Evolutionary conservation across 2,797 vertebrate species (phyloP).

Genomic region (Triplophysa yarkandensis): DNA sequence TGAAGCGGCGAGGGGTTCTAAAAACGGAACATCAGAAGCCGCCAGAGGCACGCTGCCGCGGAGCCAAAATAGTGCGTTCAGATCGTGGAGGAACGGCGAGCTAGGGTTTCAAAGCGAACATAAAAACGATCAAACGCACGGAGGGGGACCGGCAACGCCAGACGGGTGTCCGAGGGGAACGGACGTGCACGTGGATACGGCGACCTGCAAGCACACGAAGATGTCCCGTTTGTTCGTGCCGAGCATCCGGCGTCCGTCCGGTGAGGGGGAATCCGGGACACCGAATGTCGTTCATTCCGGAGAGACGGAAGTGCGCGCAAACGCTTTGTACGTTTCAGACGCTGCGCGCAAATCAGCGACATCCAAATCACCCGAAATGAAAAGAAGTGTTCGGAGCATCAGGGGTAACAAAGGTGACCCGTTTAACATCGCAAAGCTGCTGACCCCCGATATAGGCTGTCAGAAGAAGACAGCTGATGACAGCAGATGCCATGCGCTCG

Average conservation of each 20-base stretch:
- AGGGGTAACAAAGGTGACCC: constrained; percentile 72
- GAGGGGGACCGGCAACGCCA: constrained; percentile 68
- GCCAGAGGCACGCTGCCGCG: constrained; percentile 85
- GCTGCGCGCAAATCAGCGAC: constrained; percentile 48
- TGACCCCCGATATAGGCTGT: constrained; percentile 78
- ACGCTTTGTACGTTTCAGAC: constrained; percentile 61
- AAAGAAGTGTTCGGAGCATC: constrained; percentile 84
- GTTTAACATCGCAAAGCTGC: constrained; percentile 83
- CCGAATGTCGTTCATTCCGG: constrained; percentile 66
- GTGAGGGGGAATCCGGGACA: constrained; percentile 70
- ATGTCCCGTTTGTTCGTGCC: constrained; percentile 95
- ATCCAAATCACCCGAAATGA: constrained; percentile 89
- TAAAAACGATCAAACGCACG: constrained; percentile 69
- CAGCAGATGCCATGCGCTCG: constrained; percentile 72
- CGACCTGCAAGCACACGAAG: constrained; percentile 77
- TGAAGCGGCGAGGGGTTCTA: constrained; percentile 80
- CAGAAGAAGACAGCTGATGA: constrained; percentile 75
- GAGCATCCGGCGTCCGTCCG: constrained; percentile 81
- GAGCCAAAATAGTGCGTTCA: constrained; percentile 96
- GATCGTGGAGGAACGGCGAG: constrained; percentile 90
- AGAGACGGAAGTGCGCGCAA: constrained; percentile 53
- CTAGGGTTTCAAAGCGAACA: constrained; percentile 79
- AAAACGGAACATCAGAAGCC: constrained; percentile 83
- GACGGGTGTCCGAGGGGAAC: constrained; percentile 68
- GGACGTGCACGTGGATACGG: constrained; percentile 64